A percentile compares a stretch with the other conserved stretches of the same genome.
Evolutionary conservation across 2,797 vertebrate genomes (phyloP).

Genomic region (Gila robusta): DNA sequence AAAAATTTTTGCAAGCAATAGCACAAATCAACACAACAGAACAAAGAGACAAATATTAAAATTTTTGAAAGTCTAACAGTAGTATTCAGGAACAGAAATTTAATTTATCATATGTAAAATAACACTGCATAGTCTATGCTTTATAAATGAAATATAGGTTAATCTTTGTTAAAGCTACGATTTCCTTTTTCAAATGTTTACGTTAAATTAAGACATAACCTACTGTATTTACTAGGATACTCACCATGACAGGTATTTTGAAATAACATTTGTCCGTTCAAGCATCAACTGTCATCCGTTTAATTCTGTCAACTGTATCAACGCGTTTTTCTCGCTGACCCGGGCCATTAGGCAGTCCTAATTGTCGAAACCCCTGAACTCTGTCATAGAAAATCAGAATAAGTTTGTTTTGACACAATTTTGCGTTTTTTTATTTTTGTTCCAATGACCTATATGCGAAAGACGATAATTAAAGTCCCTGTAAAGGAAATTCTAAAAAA

Average conservation of each 20-base stretch:
- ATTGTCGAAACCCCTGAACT: not conserved
- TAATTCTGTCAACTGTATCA: not conserved
- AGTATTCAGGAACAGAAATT: not conserved
- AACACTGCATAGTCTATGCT: not conserved
- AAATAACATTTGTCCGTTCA: not conserved
- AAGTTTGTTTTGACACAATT: not conserved
- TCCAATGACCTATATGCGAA: too few relatives aligned
- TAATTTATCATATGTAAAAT: not conserved
- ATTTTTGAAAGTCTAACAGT: not conserved
- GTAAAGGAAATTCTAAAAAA: too few relatives aligned
- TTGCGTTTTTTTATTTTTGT: not conserved
- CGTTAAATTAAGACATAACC: not conserved
- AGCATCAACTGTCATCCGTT: not conserved
- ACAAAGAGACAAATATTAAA: too few relatives aligned
- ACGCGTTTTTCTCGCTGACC: not conserved
- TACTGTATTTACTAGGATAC: not conserved
- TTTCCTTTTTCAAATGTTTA: not conserved
- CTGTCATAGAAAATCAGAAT: not conserved
- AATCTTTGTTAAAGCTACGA: not conserved
- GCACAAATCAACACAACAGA: too few relatives aligned
- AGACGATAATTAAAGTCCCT: not conserved
- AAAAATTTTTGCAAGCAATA: not conserved
- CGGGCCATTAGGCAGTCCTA: not conserved
- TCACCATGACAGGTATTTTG: not conserved
- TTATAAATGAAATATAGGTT: too few relatives aligned